phyloP scores from a whole-genome alignment of 2,113 vertebrate genomes.

The Cyprinus carpio region DNA sequence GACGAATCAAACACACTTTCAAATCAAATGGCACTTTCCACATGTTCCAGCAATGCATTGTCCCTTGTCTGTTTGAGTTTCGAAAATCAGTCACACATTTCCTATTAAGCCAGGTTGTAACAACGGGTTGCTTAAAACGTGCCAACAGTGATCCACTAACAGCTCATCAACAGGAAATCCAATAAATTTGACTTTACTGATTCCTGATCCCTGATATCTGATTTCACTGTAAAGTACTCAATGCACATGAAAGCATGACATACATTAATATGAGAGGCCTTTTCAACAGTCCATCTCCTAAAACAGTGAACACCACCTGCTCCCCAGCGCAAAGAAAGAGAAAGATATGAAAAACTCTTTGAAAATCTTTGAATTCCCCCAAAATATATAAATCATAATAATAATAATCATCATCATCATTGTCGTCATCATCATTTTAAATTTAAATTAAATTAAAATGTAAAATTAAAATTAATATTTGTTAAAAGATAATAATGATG shows the following conservation, averaged over 20 bases:
- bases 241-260: slow-evolving; percentile 31
- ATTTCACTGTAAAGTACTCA: slow-evolving; percentile 37
- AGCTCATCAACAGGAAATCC: slow-evolving; percentile 6
- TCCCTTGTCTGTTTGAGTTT: neutral
- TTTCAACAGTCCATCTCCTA: neutral
- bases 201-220: slow-evolving; percentile 44
- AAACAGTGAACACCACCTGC: slow-evolving; percentile 20
- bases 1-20: neutral
- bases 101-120: neutral
- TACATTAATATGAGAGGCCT: slow-evolving; percentile 44
- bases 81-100: neutral
- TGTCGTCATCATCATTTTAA: too few relatives aligned
- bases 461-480: too few relatives aligned
- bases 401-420: neutral
- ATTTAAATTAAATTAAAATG: too few relatives aligned
- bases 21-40: neutral
- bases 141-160: neutral
- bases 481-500: too few relatives aligned
- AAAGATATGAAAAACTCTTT: neutral
- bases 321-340: neutral
- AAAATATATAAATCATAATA: neutral
- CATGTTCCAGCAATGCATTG: neutral
- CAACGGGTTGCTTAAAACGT: neutral
- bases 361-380: neutral
- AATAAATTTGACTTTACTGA: slow-evolving; percentile 9